A percentile compares a stretch with the other conserved stretches of the same genome.
Evolutionary conservation across 2,797 vertebrate species (phyloP).

Genomic region (Neosalanx taihuensis): DNA sequence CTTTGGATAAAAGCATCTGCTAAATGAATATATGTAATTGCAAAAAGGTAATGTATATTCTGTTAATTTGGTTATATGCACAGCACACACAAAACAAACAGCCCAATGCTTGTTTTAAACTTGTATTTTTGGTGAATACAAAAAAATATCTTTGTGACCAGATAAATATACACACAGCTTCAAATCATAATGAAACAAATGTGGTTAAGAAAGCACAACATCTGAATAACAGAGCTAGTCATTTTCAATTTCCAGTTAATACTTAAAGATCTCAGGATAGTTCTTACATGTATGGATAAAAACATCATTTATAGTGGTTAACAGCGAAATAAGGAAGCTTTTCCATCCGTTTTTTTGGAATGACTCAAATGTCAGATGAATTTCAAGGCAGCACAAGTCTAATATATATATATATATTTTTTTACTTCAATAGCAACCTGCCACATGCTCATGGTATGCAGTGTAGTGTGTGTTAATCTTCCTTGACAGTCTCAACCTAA

Average conservation of each 20-base stretch:
- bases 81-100: constrained; percentile 1
- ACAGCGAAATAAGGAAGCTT: constrained; percentile 56
- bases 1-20: too few relatives aligned
- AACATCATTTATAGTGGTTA: constrained; percentile 54
- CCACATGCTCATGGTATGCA: constrained; percentile 71
- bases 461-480: constrained; percentile 52
- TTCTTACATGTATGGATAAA: constrained; percentile 63
- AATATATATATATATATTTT: too few relatives aligned
- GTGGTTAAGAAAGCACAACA: constrained; percentile 76
- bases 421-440: constrained; percentile 52
- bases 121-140: constrained; percentile 80
- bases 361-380: constrained; percentile 46
- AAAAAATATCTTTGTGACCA: constrained; percentile 83
- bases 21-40: too few relatives aligned
- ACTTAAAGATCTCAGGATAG: constrained; percentile 65
- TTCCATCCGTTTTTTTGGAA: constrained; percentile 45
- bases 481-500: constrained; percentile 49
- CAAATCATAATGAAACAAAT: constrained; percentile 66
- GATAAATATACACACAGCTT: constrained; percentile 77
- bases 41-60: too few relatives aligned
- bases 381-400: constrained; percentile 52
- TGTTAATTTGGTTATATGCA: too few relatives aligned
- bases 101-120: constrained; percentile 61
- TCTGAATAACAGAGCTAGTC: constrained; percentile 65
- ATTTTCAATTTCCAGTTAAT: constrained; percentile 59